These are phyloP conservation scores for Yoshiicerus persimilis DNA, from an alignment of 1,140 invertebrate species.

Conservation along the genomic window DNA sequence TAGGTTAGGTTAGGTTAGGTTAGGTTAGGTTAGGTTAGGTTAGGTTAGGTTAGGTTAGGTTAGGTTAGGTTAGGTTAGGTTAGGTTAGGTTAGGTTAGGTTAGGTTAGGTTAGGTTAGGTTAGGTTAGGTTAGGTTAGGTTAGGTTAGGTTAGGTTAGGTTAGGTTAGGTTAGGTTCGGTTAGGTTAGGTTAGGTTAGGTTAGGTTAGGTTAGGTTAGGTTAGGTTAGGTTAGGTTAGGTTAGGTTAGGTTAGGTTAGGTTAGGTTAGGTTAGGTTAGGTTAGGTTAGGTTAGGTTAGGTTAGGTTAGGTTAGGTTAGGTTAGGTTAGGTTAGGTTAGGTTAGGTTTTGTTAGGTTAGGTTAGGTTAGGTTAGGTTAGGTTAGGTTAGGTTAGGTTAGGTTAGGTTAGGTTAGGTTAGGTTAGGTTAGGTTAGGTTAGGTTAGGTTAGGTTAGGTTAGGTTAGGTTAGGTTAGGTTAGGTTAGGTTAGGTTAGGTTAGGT, in stretches of 20 bases:
- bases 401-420: too few relatives aligned
- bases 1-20: constrained; percentile 32
- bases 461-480: too few relatives aligned
- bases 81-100: constrained; percentile 34
- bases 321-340: constrained; percentile 51
- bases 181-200: too few relatives aligned
- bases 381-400: constrained; percentile 51
- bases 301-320: background rate
- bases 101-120: constrained; percentile 31
- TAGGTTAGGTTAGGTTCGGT: too few relatives aligned
- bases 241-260: background rate
- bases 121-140: background rate
- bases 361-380: constrained; percentile 52
- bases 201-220: background rate
- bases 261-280: background rate
- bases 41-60: constrained; percentile 49
- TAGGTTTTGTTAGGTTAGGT: constrained; percentile 52
- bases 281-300: background rate
- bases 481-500: too few relatives aligned
- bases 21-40: constrained; percentile 24
- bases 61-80: constrained; percentile 48
- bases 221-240: constrained; percentile 21
- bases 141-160: background rate
- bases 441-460: too few relatives aligned
- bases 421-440: too few relatives aligned